A percentile compares a stretch with the other conserved stretches of the same genome.
phyloP scores from a whole-genome alignment of 1,140 invertebrate genomes.

The Oreohelix idahoensis region DNA sequence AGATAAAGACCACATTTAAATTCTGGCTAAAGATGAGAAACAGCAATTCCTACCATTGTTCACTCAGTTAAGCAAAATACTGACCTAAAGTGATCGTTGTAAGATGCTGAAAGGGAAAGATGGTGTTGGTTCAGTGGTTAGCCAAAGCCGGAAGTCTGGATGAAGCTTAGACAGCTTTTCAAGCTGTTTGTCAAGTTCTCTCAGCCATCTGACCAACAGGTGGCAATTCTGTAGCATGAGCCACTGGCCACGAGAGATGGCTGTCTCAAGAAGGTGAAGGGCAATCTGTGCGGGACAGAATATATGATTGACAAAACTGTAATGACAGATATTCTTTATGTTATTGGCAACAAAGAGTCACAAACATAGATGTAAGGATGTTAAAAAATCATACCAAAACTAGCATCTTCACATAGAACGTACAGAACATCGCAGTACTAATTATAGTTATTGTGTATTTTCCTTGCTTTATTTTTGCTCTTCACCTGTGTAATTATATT shows the following conservation, averaged over 20 bases:
- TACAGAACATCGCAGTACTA: too few species aligned
- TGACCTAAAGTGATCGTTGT: conserved; percentile 86
- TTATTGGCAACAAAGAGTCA: too few species aligned
- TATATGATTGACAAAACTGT: not conserved
- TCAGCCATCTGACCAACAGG: conserved; percentile 84
- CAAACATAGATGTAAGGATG: too few species aligned
- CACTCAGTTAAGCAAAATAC: conserved; percentile 23
- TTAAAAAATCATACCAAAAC: too few species aligned
- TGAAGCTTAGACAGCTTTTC: conserved; percentile 85
- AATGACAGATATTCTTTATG: too few species aligned
- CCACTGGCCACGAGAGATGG: conserved; percentile 86
- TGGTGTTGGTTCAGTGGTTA: conserved; percentile 89
- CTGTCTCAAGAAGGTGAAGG: conserved; percentile 80
- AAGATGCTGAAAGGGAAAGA: conserved; percentile 90
- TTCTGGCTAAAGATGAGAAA: too few species aligned
- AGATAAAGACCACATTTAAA: too few species aligned
- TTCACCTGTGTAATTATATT: too few species aligned
- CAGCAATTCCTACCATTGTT: too few species aligned
- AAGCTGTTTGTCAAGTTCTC: conserved; percentile 85
- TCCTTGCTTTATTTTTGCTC: too few species aligned
- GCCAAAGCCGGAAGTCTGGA: conserved; percentile 91
- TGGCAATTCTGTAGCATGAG: conserved; percentile 93
- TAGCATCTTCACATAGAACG: too few species aligned
- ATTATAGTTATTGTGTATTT: too few species aligned
- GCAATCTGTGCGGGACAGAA: conserved; percentile 76